Conservation (phyloP, 1,140 invertebrate species). For the Cydia fagiglandana region DNA sequence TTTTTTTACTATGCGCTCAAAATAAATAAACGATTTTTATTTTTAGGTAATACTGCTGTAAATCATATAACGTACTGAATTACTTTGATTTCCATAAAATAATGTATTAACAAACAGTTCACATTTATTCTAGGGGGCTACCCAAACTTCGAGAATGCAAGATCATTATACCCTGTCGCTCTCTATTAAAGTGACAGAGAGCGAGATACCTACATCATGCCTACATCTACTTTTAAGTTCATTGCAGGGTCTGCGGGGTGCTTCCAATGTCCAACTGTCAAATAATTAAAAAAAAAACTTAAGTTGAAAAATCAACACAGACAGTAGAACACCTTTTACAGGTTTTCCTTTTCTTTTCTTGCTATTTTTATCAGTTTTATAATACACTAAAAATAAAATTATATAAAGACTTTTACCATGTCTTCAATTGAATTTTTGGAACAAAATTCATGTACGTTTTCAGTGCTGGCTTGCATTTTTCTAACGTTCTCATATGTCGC, state of each 20-base stretch:
- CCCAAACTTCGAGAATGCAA: neutral
- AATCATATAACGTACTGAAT: too few relatives aligned
- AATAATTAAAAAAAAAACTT: neutral
- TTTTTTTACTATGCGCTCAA: constrained; percentile 32
- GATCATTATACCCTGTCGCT: neutral
- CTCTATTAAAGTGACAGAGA: neutral
- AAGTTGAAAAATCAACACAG: constrained; percentile 23
- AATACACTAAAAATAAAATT: neutral
- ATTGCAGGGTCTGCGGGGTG: neutral
- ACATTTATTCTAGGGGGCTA: too few relatives aligned
- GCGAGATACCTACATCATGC: too few relatives aligned
- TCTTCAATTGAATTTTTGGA: constrained; percentile 43
- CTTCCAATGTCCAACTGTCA: neutral
- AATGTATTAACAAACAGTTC: too few relatives aligned
- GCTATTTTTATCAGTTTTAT: constrained; percentile 20
- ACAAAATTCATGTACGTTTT: constrained; percentile 53
- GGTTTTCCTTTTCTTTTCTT: constrained; percentile 10
- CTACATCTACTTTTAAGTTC: neutral
- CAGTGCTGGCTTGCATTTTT: constrained; percentile 82
- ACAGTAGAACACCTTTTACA: neutral
- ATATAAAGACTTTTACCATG: constrained; percentile 37
- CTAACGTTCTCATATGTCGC: constrained; percentile 88
- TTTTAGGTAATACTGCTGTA: too few relatives aligned
- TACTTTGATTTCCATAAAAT: too few relatives aligned
- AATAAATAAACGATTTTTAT: neutral